Evolutionary conservation across 2,888 invertebrate species (phyloP).

Genomic region (Apodemia duryi): DNA sequence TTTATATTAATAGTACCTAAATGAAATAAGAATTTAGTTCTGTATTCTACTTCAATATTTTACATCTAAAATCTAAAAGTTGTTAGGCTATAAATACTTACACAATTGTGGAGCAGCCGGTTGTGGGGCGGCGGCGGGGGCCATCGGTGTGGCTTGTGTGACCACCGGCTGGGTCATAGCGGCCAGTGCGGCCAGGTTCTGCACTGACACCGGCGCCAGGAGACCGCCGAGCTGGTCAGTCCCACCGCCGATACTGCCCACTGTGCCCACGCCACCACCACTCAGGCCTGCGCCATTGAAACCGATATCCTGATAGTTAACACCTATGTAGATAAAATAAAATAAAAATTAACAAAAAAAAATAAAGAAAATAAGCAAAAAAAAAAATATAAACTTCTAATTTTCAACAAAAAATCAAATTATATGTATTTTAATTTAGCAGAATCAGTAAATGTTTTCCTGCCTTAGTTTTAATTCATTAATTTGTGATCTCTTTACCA

Average conservation of each 20-base stretch:
- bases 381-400: too few relatives aligned
- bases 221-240: constrained; percentile 94
- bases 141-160: constrained; percentile 70
- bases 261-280: constrained; percentile 43
- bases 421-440: too few relatives aligned
- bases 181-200: constrained; percentile 94
- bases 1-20: not conserved
- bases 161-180: constrained; percentile 85
- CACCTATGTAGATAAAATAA: constrained; percentile 49
- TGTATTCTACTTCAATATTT: not conserved
- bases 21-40: not conserved
- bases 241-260: constrained; percentile 79
- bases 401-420: too few relatives aligned
- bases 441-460: too few relatives aligned
- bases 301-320: constrained; percentile 76
- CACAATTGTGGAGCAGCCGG: constrained; percentile 62
- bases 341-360: constrained; percentile 22
- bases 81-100: constrained; percentile 43
- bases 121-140: constrained; percentile 63
- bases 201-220: constrained; percentile 90
- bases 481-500: too few relatives aligned
- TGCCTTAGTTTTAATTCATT: too few relatives aligned
- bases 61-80: not conserved
- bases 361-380: constrained; percentile 10
- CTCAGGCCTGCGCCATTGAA: constrained; percentile 75